These are phyloP conservation scores for Diceros bicornis DNA, from an alignment of 2,797 vertebrate species.

Conservation along the genomic window DNA sequence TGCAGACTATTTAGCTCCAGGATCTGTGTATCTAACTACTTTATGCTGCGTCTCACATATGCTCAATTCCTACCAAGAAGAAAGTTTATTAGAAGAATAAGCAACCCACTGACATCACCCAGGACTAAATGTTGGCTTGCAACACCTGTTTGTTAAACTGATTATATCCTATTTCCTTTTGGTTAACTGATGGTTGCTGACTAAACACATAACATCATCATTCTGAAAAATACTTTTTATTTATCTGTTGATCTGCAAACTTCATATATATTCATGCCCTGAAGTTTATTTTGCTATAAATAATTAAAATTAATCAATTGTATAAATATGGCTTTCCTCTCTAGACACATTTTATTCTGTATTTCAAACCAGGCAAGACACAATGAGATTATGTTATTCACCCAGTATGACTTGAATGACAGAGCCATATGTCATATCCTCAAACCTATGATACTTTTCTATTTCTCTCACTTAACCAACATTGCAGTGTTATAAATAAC, in stretches of 20 bases:
- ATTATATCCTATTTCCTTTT: not conserved
- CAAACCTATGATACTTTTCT: not conserved
- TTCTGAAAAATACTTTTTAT: not conserved
- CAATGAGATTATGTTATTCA: not conserved
- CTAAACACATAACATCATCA: not conserved
- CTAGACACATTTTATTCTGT: not conserved
- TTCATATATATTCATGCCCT: not conserved
- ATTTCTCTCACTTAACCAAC: not conserved
- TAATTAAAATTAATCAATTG: conserved; percentile 52
- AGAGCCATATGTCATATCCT: conserved; percentile 30
- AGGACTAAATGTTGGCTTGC: not conserved
- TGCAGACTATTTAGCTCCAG: not conserved
- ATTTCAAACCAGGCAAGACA: not conserved
- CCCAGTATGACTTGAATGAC: not conserved
- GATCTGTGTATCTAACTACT: not conserved
- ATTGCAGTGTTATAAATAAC: not conserved
- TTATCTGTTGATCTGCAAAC: not conserved
- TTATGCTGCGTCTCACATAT: not conserved
- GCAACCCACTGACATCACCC: not conserved
- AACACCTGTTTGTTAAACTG: not conserved
- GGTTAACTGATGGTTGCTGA: not conserved
- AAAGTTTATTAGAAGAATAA: not conserved
- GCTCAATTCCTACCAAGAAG: not conserved
- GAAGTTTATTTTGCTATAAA: conserved; percentile 25
- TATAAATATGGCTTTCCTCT: not conserved